Base-by-base conservation (phyloP, 2,113 vertebrate genomes). In the Mesembrinibis cayennensis region DNA sequence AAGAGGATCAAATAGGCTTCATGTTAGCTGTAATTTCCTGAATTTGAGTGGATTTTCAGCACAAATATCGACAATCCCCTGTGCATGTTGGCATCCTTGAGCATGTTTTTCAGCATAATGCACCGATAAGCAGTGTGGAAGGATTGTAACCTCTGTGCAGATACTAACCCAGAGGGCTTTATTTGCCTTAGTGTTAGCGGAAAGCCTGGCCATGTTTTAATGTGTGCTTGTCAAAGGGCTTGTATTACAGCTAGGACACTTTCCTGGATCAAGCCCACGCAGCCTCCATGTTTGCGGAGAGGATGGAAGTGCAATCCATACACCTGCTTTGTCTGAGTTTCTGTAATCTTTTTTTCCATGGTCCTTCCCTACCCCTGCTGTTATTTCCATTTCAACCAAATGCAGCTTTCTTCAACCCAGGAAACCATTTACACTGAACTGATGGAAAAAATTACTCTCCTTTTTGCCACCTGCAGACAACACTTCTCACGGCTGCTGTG, bases 1-100 rank as follows among this genome's bases (percentile, higher is more conserved):
- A 95, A 93, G 95, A 94, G 94, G 97, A 95, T 97, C 89, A 95
- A 90, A 53, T 22, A 76, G 49, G 53, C 89, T 88, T 93, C 91
- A 66, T 1, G n/a, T 58, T 93, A 89, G 87, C 87, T 93, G 78
- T 93, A 70, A 91, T 94, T 95, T 94, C 62, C 87, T 94, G 89
- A 63, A 44, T 95, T 90, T 94, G 70, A 72, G 80, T 72, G 95
- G 72, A 77, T 97, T 95, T 94, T 95, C 70, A 87, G 84, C 82
- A 82, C 61, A 77, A 80, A 82, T 94, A 93, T 87, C 2, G 1
- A 85, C 81, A 90, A 85, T 87, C 89, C 80, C 66, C 78, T 80
- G 42, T 40, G 23, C 21, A 34, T 0, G 27, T 73, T 70, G 63
- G 38, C 61, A 69, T 92, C 91, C 53, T 87, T 56, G 22, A 67